Base-by-base conservation (phyloP, 2,113 vertebrate genomes). In the Egretta garzetta region DNA sequence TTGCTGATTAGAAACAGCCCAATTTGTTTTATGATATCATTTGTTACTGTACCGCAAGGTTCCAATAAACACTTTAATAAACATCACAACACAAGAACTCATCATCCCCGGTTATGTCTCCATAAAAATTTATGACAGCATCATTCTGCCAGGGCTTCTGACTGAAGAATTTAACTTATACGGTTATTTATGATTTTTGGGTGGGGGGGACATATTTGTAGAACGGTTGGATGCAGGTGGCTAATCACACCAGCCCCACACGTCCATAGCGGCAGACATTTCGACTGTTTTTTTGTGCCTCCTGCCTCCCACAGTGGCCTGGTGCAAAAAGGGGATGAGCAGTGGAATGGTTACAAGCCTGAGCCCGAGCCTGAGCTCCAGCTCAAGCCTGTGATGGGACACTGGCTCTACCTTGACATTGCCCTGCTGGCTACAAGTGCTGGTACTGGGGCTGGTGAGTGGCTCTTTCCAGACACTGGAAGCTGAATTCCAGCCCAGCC, bases 41-140 rank as follows among this genome's bases (percentile, higher is more conserved):
- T 98, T 95, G 76, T 98, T 98, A 97, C 82, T 94, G 88, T 93
- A 97, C 87, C 86, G 12, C 93, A 93, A 97, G 91, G 88, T 97
- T 96, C 89, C 96, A 98, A 96, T 97, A 98, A 98, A 96, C 91
- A 96, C 94, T 98, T 98, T 97, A 98, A 98, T 98, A 97, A 97
- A 96, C 86, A 97, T 93, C 80, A 94, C 77, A 98, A 83, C 84
- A 88, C 91, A 84, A 96, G 93, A 97, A 95, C 83, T 97, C 91
- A 97, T 98, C 91, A 97, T 72, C 83, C 92, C 80, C 43, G 30
- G 53, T 94, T 97, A 94, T 97, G 24, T 84, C 74, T 97, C 88
- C 94, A 94, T 96, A 97, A 97, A 97, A 97, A 92, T 90, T 90
- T 92, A 97, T 92, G 64, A 79, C 90, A 93, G 63, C 75, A 88